A percentile compares a stretch with the other conserved stretches of the same genome.
These are phyloP conservation scores for Rissa tridactyla DNA, from an alignment of 2,113 vertebrate genomes.

Conservation along the genomic window DNA sequence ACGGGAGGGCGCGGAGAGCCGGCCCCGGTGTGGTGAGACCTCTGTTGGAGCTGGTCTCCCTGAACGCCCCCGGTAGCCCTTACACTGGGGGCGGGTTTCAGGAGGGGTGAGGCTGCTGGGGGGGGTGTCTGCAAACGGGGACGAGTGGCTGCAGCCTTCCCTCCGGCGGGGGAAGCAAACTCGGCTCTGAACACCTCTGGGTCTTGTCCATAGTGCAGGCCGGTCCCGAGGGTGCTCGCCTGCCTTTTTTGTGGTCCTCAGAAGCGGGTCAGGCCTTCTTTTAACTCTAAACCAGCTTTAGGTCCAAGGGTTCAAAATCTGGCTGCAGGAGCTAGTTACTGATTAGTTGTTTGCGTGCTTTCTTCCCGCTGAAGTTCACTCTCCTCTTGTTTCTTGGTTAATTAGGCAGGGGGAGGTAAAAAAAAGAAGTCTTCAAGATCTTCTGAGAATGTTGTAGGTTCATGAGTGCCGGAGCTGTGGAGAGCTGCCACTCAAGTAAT, in stretches of 20 bases:
- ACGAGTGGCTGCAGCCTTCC: background rate
- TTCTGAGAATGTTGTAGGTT: background rate
- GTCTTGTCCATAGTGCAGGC: fast-evolving
- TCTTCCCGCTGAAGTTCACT: background rate
- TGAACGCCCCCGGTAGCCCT: no score
- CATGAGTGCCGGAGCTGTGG: background rate
- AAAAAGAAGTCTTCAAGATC: background rate
- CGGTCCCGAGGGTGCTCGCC: background rate
- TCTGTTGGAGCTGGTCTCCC: background rate
- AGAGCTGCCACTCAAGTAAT: fast-evolving
- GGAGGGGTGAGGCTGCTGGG: background rate
- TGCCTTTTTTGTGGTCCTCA: background rate
- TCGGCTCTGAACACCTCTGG: background rate
- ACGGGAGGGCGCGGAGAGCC: background rate
- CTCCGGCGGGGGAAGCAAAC: fast-evolving
- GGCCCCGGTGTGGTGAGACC: background rate
- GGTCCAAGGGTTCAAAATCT: background rate
- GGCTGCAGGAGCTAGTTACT: background rate
- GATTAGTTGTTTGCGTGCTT: background rate
- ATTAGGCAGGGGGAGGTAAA: background rate
- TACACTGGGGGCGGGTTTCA: fast-evolving
- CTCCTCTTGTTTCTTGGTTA: background rate
- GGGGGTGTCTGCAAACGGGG: no score
- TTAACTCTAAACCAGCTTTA: background rate
- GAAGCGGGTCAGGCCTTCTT: background rate